Percentiles rank a stretch among this genome's conserved stretches.
These are phyloP conservation scores for Trachelus tabidus DNA, from an alignment of 2,888 invertebrate species.

Conservation along the genomic window DNA sequence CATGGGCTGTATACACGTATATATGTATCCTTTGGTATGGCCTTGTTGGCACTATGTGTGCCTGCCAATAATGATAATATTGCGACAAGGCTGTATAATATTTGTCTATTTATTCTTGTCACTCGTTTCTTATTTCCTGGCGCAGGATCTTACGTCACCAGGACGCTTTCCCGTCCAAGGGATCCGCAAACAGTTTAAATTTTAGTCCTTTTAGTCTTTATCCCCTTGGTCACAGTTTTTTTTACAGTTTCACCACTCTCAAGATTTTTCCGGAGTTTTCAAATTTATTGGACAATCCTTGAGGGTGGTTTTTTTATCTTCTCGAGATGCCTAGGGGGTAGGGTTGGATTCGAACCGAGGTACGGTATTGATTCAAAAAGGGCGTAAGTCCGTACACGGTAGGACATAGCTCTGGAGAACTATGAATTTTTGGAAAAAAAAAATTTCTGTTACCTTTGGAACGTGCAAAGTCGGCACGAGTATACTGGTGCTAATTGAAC, in stretches of 20 bases:
- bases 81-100: conserved; percentile 48
- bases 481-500: conserved; percentile 10
- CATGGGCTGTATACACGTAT: background rate
- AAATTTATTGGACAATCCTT: background rate
- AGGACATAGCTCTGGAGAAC: background rate
- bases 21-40: background rate
- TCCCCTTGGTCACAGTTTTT: background rate
- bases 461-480: background rate
- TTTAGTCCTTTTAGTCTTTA: background rate
- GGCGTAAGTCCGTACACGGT: background rate
- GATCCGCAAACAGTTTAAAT: conserved; percentile 28
- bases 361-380: background rate
- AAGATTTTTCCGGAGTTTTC: background rate
- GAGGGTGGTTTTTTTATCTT: background rate
- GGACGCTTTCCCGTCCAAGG: conserved; percentile 1
- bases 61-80: conserved; percentile 47
- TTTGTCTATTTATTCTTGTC: conserved; percentile 43
- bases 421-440: background rate
- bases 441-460: too few species aligned
- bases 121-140: conserved; percentile 3
- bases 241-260: background rate
- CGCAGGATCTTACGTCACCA: background rate
- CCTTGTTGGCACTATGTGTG: background rate
- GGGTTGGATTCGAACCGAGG: background rate
- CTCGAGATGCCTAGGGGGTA: background rate